Conservation (phyloP, 53 echinoderm and acorn worm species). For the Paracentrotus lividus region DNA sequence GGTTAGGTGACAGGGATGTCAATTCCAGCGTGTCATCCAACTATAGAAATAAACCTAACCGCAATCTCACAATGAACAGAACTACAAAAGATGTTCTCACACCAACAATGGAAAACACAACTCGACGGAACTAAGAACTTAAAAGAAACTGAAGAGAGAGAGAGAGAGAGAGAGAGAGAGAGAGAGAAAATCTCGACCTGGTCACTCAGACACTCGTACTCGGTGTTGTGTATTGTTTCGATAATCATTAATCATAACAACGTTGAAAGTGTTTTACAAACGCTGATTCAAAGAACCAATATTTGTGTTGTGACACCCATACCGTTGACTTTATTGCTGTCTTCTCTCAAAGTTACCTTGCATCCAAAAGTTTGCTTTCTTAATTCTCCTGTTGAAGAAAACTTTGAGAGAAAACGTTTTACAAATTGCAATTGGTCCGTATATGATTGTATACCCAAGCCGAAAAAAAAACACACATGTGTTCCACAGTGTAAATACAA, state of each 20-base stretch:
- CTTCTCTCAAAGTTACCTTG: neutral
- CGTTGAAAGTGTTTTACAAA: neutral
- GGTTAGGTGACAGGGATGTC: neutral
- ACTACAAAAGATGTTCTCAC: neutral
- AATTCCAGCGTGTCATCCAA: neutral
- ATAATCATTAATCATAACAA: slow-evolving; percentile 52
- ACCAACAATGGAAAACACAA: neutral
- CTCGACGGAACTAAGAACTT: neutral
- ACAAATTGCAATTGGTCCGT: slow-evolving; percentile 6
- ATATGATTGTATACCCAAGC: no score
- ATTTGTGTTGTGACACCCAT: slow-evolving; percentile 31
- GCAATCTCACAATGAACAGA: neutral
- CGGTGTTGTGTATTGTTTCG: slow-evolving; percentile 28
- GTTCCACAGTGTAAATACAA: no score
- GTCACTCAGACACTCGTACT: no score
- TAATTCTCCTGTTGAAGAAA: neutral
- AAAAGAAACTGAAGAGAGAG: neutral
- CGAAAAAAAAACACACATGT: no score
- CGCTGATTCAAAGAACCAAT: slow-evolving; percentile 1
- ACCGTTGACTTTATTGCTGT: slow-evolving; percentile 12
- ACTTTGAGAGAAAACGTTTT: neutral
- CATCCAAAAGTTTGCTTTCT: neutral
- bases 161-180: no score
- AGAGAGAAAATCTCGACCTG: neutral
- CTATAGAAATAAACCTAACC: neutral